Percentiles rank a stretch among this genome's conserved stretches.
These are phyloP conservation scores for Diarsia dahlii DNA, from an alignment of 2,888 invertebrate genomes.

Conservation along the genomic window DNA sequence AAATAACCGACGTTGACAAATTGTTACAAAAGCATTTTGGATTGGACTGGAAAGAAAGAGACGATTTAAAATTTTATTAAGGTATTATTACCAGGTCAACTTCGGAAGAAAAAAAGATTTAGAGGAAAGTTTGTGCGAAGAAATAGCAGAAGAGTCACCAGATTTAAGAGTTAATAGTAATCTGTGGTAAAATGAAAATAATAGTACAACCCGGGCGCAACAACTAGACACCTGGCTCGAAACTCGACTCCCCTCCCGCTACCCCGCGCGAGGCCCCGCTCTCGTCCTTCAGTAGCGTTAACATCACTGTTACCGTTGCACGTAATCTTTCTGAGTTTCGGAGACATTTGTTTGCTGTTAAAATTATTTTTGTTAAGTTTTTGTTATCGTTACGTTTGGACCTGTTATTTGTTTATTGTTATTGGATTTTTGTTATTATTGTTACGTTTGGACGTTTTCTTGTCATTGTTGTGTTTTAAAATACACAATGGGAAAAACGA, in stretches of 20 bases:
- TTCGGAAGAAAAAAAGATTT: too few relatives aligned
- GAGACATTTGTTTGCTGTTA: constrained; percentile 21
- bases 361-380: constrained; percentile 13
- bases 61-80: too few relatives aligned
- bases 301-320: constrained; percentile 8
- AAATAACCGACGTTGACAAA: too few relatives aligned
- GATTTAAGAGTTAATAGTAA: too few relatives aligned
- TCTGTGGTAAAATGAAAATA: too few relatives aligned
- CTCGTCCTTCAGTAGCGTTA: constrained; percentile 11
- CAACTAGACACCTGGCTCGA: not conserved
- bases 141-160: too few relatives aligned
- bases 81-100: too few relatives aligned
- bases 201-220: not conserved
- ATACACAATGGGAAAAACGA: constrained; percentile 11
- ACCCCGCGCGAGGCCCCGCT: constrained; percentile 4
- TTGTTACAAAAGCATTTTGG: too few relatives aligned
- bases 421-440: constrained; percentile 4
- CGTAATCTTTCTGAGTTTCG: constrained; percentile 11
- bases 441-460: constrained; percentile 11
- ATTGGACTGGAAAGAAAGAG: too few relatives aligned
- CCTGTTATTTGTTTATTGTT: not conserved
- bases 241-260: constrained; percentile 4
- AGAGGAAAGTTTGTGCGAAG: too few relatives aligned
- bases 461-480: constrained; percentile 2
- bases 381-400: constrained; percentile 15